Evolutionary conservation across 1,140 invertebrate genomes (phyloP).

Genomic region (Proctacanthus coquilletti): DNA sequence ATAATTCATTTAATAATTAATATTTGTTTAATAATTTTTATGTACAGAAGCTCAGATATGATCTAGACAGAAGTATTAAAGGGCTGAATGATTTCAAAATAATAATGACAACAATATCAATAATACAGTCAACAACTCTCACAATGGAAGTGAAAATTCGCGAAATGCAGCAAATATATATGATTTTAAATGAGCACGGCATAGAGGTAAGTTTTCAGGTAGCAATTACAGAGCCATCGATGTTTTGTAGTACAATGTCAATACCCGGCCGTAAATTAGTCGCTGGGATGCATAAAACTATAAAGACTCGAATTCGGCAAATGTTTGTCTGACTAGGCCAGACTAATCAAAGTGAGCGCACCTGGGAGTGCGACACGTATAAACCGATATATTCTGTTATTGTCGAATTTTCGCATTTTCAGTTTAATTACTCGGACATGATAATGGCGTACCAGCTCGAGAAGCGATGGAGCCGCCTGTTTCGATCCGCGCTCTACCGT

Average conservation of each 20-base stretch:
- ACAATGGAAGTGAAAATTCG: constrained; percentile 58
- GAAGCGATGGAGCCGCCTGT: constrained; percentile 49
- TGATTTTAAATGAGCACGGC: constrained; percentile 37
- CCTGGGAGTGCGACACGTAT: no score
- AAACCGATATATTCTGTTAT: no score
- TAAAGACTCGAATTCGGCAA: no score
- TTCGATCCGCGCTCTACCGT: constrained; percentile 47
- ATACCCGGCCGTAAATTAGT: no score
- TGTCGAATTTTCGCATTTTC: no score
- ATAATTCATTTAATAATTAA: no score
- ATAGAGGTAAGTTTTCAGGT: constrained; percentile 31
- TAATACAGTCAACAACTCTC: constrained; percentile 54
- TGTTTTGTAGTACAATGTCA: no score
- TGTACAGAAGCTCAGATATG: constrained; percentile 35
- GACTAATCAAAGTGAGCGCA: no score
- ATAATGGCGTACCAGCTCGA: constrained; percentile 41
- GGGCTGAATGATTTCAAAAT: constrained; percentile 67
- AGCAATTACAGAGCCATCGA: no score
- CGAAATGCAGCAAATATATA: constrained; percentile 46
- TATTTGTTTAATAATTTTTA: no score
- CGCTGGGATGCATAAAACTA: no score
- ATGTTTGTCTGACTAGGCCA: no score
- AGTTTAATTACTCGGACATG: constrained; percentile 29
- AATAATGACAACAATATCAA: constrained; percentile 64
- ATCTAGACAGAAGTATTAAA: constrained; percentile 52